Base-by-base conservation (phyloP, 2,888 invertebrate species). In the Blastobasis adustella region DNA sequence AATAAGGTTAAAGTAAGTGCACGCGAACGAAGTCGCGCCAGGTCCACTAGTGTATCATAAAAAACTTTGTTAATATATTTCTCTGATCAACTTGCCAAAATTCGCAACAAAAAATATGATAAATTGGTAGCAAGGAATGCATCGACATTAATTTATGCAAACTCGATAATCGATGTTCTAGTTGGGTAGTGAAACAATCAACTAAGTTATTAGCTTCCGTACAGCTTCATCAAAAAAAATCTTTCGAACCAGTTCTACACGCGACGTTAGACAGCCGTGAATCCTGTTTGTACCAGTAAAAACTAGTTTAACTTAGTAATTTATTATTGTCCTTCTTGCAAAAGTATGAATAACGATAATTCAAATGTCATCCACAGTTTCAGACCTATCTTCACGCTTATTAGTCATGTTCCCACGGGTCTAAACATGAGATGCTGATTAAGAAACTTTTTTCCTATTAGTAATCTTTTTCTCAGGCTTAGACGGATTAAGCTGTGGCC, bases 381-480 rank as follows among this genome's bases (percentile, higher is more conserved):
- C 39, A 10, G 37, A 46, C 7, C 5, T 42, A 37, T 51, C 48
- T 46, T 39, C 47, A 43, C 46, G 42, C n/a, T 39, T 49, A 49
- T 48, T 9, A 51, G 47, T 6, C 49, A 10, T 10, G 10, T 49
- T 51, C 54, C 47, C 54, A 54, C 51, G 54, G 49, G 10, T 51
- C 23, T 47, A 23, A 41, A 41, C 8, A 36, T 44, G 46, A 45
- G 40, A n/a, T 8, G 46, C 10, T 43, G n/a, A 51, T 51, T 47
- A 47, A 10, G 10, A 50, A 36, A 43, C 37, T 47, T 41, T 53
- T 23, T 23, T 23, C 23, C 23, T 50, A 47, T 50, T 48, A 39
- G 43, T 42, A 53, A 53, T 49, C 37, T 47, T 41, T 50, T 53
- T 53, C 53, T 45, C 53, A 53, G 50, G 53, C 43, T 38, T 45